Evolutionary conservation across 2,113 vertebrate species (phyloP), one percentile per base, ranked within the genome.

Genomic region (Ophiodon elongatus): DNA sequence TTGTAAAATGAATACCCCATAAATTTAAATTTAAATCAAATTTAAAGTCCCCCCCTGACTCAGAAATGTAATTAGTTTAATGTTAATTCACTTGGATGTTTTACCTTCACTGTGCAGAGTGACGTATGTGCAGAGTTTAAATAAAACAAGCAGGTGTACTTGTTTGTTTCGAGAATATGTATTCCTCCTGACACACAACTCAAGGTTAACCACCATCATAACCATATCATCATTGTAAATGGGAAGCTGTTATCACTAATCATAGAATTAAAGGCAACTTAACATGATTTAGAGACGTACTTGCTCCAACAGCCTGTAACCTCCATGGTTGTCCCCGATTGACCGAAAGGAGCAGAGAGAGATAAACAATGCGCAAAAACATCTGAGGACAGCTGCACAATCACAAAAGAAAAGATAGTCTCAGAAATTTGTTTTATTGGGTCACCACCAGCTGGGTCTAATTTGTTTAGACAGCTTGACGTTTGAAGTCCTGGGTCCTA

Each of bases 401-500:
- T 69, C 71, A 81, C 21, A 66, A 79, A 68, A n/a, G 35, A 83
- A 56, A 59, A 73, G 50, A 52, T 52, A 9, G 41, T 41, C 33
- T 57, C 4, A 33, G 41, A 86, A 37, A 88, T 41, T 17, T 33
- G 1, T 82, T 75, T 35, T 15, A 14, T 17, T 70, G 31, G 74
- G 80, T 89, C 70, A 89, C 74, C 75, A 27, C 83, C 86, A 8
- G 72, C 75, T 17, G 85, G 2, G 54, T 29, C 37, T 41, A 6
- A 33, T 59, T 45, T 92, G 84, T 93, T 92, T 89, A 39, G 41
- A 89, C 90, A 91, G 91, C 90, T 93, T 88, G 85, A 76, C 65
- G 33, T 88, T 79, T 74, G 72, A 89, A 70, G 70, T 80, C 25
- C 7, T 13, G 50, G 23, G 37, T 80, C 39, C 25, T 73, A 67